Percentiles rank a stretch among this genome's conserved stretches.
Conservation (phyloP, 2,113 vertebrate genomes). For the Gasterosteus aculeatus region DNA sequence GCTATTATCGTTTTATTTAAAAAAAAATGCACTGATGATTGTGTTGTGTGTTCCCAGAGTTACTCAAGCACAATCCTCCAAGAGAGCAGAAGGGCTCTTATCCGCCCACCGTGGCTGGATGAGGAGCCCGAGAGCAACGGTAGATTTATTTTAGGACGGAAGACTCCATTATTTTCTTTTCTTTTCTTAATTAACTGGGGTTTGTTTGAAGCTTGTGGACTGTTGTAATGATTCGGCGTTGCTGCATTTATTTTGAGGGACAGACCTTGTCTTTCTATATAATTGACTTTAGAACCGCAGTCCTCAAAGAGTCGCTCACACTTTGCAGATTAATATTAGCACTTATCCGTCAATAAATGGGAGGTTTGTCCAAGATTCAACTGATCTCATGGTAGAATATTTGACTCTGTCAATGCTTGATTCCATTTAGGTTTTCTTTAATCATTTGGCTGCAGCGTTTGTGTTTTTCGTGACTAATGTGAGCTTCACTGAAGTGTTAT, state of each 20-base stretch:
- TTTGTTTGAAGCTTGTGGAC: conserved; percentile 1
- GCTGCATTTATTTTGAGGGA: conserved; percentile 20
- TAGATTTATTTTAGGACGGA: conserved; percentile 43
- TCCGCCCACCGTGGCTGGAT: conserved; percentile 38
- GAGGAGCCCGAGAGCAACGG: conserved; percentile 38
- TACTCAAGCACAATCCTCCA: conserved; percentile 30
- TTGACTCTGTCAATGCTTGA: conserved; percentile 22
- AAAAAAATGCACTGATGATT: background rate
- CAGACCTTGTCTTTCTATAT: background rate
- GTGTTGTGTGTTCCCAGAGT: conserved; percentile 33
- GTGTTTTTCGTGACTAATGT: conserved; percentile 51
- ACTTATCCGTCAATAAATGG: conserved; percentile 11
- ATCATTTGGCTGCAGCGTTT: conserved; percentile 33
- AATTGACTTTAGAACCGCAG: background rate
- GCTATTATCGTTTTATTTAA: conserved; percentile 3
- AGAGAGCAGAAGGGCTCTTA: conserved; percentile 47
- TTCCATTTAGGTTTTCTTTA: conserved; percentile 17
- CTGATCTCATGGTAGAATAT: background rate
- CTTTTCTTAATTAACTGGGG: background rate
- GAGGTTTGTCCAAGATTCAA: conserved; percentile 16
- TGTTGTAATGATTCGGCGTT: background rate
- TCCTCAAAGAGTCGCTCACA: background rate
- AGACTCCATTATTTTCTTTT: background rate
- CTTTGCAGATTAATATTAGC: background rate
- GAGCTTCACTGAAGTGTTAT: conserved; percentile 35